Conservation (phyloP, 1,140 invertebrate genomes). For the Apis cerana region DNA sequence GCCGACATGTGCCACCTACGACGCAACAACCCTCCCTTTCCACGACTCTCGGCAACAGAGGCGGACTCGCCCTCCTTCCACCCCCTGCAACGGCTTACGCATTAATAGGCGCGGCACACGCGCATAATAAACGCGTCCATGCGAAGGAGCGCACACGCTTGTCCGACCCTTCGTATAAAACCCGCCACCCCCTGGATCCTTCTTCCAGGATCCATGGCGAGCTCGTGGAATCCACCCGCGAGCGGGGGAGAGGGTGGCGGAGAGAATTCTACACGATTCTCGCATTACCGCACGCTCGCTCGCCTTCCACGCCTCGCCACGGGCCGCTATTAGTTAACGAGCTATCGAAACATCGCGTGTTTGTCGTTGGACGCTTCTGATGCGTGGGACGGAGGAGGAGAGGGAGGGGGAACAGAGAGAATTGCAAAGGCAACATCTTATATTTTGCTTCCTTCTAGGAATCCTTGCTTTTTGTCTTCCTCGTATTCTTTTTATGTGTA, state of each 20-base stretch:
- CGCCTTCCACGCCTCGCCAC: conserved; percentile 52
- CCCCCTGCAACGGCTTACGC: conserved; percentile 42
- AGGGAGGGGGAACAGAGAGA: no score
- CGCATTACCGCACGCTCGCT: conserved; percentile 65
- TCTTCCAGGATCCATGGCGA: conserved; percentile 13
- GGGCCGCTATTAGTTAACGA: conserved; percentile 71
- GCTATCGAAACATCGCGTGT: conserved; percentile 55
- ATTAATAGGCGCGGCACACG: conserved; percentile 60
- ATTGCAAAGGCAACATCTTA: not conserved
- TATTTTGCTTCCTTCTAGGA: not conserved
- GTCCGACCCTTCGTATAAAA: conserved; percentile 50
- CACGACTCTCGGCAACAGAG: conserved; percentile 23
- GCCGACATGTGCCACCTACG: conserved; percentile 64
- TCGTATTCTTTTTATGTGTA: not conserved
- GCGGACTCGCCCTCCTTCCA: not conserved
- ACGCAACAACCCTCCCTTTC: conserved; percentile 29
- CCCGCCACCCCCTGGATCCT: conserved; percentile 24
- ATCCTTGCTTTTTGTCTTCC: not conserved
- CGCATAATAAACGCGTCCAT: conserved; percentile 58
- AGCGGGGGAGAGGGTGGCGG: conserved; percentile 8
- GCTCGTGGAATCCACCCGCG: not conserved
- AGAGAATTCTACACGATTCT: conserved; percentile 66
- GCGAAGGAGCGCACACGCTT: conserved; percentile 47
- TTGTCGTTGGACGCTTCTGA: conserved; percentile 23
- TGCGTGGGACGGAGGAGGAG: not conserved